Evolutionary conservation across 30 jellyfish, hydroid and myxozoan genomes (phyloP).

Genomic region (Mastigias papua): DNA sequence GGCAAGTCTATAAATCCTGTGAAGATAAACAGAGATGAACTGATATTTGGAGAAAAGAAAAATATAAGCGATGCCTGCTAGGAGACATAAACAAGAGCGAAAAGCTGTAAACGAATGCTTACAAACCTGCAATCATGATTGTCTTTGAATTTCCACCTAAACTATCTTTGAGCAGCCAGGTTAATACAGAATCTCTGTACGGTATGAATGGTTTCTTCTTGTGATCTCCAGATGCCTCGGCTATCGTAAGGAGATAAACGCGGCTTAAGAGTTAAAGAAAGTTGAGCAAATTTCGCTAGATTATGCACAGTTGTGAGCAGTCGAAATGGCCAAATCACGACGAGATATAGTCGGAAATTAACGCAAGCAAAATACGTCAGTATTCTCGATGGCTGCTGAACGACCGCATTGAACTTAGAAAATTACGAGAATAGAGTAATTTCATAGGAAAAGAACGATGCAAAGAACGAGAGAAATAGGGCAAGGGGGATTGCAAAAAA

Average conservation of each 20-base stretch:
- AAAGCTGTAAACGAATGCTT: not conserved
- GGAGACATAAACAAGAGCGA: not conserved
- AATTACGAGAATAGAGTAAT: too few species aligned
- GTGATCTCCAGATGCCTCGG: slow-evolving; percentile 85
- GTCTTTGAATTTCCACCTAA: slow-evolving; percentile 98
- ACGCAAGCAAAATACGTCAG: not conserved
- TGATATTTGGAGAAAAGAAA: not conserved
- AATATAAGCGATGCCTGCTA: not conserved
- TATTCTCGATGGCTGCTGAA: too few species aligned
- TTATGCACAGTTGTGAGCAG: slow-evolving; percentile 3
- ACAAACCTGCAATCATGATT: slow-evolving; percentile 94
- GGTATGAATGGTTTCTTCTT: slow-evolving; percentile 91
- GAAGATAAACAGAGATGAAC: too few species aligned
- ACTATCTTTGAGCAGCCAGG: slow-evolving; percentile 98
- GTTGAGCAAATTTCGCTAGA: not conserved
- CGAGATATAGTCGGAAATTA: not conserved
- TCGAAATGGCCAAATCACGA: not conserved
- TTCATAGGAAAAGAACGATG: too few species aligned
- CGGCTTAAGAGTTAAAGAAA: slow-evolving; percentile 9
- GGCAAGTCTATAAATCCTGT: too few species aligned
- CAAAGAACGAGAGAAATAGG: too few species aligned
- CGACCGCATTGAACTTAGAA: too few species aligned
- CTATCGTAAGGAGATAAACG: slow-evolving; percentile 35
- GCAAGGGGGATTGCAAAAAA: too few species aligned
- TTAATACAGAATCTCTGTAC: slow-evolving; percentile 97